Conservation (phyloP, 1,140 invertebrate species). For the Druon quercuslanigerum region DNA sequence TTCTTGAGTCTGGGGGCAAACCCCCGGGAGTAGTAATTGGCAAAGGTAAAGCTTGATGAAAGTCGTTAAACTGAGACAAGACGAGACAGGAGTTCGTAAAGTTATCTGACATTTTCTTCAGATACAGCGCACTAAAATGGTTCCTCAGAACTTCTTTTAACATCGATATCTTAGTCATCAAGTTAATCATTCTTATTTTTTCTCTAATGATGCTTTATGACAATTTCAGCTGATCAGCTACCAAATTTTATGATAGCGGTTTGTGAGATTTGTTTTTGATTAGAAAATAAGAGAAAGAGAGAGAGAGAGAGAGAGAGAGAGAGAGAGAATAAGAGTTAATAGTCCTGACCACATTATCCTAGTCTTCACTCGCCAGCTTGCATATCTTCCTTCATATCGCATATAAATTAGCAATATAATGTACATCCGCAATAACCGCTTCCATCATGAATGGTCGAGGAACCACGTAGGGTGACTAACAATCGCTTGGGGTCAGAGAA, state of each 20-base stretch:
- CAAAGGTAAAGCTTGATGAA: slow-evolving; percentile 17
- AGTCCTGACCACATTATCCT: not conserved
- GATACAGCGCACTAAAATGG: not conserved
- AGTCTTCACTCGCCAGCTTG: not conserved
- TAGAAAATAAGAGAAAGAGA: not conserved
- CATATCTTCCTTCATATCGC: slow-evolving; percentile 18
- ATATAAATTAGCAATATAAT: slow-evolving; percentile 27
- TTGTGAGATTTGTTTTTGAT: not conserved
- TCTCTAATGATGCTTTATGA: not conserved
- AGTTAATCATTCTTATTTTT: not conserved
- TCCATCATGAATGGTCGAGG: slow-evolving; percentile 21
- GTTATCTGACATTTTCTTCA: slow-evolving; percentile 1
- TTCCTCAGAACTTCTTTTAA: not conserved
- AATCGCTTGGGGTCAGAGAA: slow-evolving; percentile 17
- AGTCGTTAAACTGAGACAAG: slow-evolving; percentile 12
- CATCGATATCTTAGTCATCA: not conserved
- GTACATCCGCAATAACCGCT: slow-evolving; percentile 26
- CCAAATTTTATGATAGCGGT: not conserved
- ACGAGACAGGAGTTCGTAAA: slow-evolving; percentile 20
- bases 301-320: not conserved
- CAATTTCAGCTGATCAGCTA: not conserved
- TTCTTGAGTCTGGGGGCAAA: slow-evolving; percentile 4
- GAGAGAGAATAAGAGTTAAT: not conserved
- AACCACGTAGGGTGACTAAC: slow-evolving; percentile 28
- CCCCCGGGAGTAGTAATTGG: slow-evolving; percentile 9